Base-by-base conservation (phyloP, 2,888 invertebrate species). In the Xestobium rufovillosum region DNA sequence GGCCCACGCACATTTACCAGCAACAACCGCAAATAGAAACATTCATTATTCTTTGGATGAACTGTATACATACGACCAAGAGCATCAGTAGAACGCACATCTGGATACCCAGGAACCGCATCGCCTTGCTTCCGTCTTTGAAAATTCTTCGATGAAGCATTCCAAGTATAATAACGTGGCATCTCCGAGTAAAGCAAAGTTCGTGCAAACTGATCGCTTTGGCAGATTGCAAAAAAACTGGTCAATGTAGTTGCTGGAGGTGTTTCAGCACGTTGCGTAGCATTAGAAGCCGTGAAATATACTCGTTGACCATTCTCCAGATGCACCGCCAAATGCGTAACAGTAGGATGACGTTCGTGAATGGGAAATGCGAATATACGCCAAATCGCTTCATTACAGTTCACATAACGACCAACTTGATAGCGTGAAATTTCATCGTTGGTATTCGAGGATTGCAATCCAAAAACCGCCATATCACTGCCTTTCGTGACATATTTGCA, bases 121-220 rank as follows among this genome's bases (percentile, higher is more conserved):
- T 38, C 28, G 12, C 53, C 52, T 48, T 44, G 50, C 34, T 52
- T 57, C 14, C 58, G 50, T 34, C 55, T 44, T 48, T 53, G 44
- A 41, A 55, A 60, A 43, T 50, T 49, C 39, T 54, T 59, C 38
- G 46, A 44, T 32, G 52, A 53, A 45, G 38, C 36, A 50, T 59
- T n/a, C n/a, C n/a, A n/a, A n/a, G n/a, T n/a, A n/a, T n/a, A n/a
- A n/a, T n/a, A n/a, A n/a, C n/a, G n/a, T 42, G 59, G 55, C 45
- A 60, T 50, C 42, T 60, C 56, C 12, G 50, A 48, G 45, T 59
- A 59, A 14, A 59, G 44, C n/a, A 58, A 42, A 10, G 59, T 57
- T 52, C 45, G 37, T 36, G 52, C 51, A 42, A 55, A 55, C 10
- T 38, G 35, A 42, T 43, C 44, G 34, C 17, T 46, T 44, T 38